Percentiles rank a stretch among this genome's conserved stretches.
These are phyloP conservation scores for Chymomyza procnemis DNA, from an alignment of 2,888 invertebrate species.

Conservation along the genomic window DNA sequence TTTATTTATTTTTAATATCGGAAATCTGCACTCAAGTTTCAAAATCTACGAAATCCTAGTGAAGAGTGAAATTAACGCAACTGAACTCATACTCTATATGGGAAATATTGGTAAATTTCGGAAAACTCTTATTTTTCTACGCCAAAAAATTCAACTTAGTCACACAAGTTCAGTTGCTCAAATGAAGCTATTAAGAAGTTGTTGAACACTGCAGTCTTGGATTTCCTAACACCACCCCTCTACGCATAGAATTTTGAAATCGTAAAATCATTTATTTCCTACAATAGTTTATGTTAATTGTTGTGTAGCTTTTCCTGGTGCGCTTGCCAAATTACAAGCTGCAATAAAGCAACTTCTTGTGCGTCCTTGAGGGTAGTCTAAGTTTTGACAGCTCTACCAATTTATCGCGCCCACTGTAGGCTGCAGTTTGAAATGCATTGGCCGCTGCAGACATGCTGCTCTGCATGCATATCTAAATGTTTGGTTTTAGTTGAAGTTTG, in stretches of 20 bases:
- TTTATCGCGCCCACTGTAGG: slow-evolving; percentile 8
- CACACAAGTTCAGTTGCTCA: no score
- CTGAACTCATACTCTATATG: no score
- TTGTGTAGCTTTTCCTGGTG: neutral
- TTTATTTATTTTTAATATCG: no score
- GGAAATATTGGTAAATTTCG: no score
- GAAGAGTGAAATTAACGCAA: no score
- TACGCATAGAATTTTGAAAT: neutral
- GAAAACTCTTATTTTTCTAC: no score
- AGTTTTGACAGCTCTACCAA: neutral
- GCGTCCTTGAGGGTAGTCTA: neutral
- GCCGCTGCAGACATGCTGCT: neutral
- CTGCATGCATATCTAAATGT: neutral
- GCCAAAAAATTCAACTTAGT: no score
- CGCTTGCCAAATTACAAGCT: no score
- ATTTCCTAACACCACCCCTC: neutral
- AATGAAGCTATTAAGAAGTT: no score
- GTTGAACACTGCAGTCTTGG: neutral
- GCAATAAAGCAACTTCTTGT: neutral
- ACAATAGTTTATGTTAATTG: neutral
- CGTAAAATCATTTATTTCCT: neutral
- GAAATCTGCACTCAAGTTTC: no score
- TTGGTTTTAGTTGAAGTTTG: neutral
- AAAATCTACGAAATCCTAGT: no score
- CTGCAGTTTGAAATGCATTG: slow-evolving; percentile 21